Percentiles rank a stretch among this genome's conserved stretches.
Evolutionary conservation across 2,888 invertebrate genomes (phyloP).

Genomic region (Cephonodes hylas): DNA sequence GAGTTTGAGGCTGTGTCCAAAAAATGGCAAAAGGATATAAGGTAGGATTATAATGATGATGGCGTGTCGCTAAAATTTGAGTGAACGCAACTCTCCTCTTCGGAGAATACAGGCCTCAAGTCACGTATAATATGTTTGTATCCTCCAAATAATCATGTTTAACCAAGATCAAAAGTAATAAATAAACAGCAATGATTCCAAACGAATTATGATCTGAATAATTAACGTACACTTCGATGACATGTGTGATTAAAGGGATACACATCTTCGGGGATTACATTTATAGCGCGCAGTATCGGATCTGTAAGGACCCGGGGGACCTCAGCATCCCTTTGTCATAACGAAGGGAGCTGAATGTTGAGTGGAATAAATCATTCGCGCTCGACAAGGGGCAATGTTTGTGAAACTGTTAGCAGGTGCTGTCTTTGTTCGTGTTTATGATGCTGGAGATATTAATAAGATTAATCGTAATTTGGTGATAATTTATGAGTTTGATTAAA

Average conservation of each 20-base stretch:
- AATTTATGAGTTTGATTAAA: neutral
- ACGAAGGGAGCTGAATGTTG: slow-evolving; percentile 1
- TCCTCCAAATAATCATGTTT: no score
- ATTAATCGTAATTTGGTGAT: neutral
- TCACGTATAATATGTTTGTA: no score
- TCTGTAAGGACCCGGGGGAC: neutral
- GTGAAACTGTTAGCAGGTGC: neutral
- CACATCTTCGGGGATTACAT: neutral
- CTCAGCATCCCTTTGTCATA: neutral
- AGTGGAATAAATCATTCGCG: slow-evolving; percentile 1
- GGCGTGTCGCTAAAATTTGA: no score
- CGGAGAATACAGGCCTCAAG: no score
- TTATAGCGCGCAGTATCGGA: neutral
- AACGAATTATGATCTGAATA: neutral
- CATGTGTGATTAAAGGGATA: slow-evolving; percentile 4
- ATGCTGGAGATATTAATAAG: neutral
- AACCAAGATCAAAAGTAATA: neutral
- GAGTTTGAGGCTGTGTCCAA: no score
- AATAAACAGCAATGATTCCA: neutral
- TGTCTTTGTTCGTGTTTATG: neutral
- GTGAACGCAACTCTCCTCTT: no score
- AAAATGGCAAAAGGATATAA: no score
- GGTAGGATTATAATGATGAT: no score
- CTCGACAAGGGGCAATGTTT: neutral
- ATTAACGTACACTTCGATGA: no score